Percentiles rank a stretch among this genome's conserved stretches.
Evolutionary conservation across 2,113 vertebrate species (phyloP).

Genomic region (Corythornis vintsioides): DNA sequence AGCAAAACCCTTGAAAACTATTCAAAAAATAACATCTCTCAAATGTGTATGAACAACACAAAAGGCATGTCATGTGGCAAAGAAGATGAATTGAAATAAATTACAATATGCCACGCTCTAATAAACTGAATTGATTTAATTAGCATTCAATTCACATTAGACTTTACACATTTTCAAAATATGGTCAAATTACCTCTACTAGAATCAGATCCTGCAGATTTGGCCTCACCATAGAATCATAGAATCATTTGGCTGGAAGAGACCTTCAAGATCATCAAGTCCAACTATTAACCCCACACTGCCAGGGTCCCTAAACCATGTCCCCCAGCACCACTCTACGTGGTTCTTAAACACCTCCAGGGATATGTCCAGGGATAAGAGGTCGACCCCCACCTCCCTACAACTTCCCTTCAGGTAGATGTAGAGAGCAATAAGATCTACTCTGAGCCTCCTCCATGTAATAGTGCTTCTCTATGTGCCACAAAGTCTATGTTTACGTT

Average conservation of each 20-base stretch:
- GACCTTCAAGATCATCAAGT: no score
- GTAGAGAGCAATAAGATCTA: no score
- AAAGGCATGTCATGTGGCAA: neutral
- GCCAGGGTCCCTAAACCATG: no score
- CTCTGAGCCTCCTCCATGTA: neutral
- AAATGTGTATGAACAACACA: neutral
- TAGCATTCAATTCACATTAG: neutral
- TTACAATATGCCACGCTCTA: neutral
- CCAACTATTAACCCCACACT: no score
- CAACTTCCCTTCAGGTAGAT: no score
- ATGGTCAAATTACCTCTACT: neutral
- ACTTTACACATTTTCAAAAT: conserved; percentile 3
- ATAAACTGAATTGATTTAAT: neutral
- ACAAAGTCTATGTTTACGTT: neutral
- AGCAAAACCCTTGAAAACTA: neutral
- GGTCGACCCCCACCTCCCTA: no score
- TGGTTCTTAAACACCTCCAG: no score
- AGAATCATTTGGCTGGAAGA: no score
- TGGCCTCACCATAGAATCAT: neutral
- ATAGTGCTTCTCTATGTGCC: neutral
- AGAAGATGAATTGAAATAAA: conserved; percentile 5
- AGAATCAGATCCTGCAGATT: neutral
- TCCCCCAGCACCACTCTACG: no score
- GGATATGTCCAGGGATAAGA: no score
- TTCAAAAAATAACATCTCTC: neutral